Base-by-base conservation (phyloP, 1,140 invertebrate genomes). In the Ylistrum balloti region DNA sequence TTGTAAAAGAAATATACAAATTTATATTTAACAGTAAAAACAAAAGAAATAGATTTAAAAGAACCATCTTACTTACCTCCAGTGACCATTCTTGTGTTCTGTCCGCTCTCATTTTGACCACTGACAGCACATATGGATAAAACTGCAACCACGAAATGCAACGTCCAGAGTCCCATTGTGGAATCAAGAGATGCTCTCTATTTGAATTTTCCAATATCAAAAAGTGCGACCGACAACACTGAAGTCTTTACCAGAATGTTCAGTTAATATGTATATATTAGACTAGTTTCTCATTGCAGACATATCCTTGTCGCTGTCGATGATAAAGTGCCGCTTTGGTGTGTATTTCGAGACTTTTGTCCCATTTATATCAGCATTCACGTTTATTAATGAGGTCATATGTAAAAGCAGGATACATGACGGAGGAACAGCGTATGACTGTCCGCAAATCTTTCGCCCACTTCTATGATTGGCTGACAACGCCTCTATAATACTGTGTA, bases 391-490 rank as follows among this genome's bases (percentile, higher is more conserved):
- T 74, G 56, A 74, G 56, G 22, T 74, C 56, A 74, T n/a, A 74
- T 74, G 56, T 74, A 74, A 28, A 74, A 17, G 28, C 56, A 74
- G 56, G 56, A 74, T 74, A 74, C 56, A 74, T 74, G 56, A 74
- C 56, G 56, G 28, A 74, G 56, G 15, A 74, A 74, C 56, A 74
- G 56, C 56, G 56, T 74, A 74, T 74, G 56, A 74, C 22, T 74
- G 56, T 74, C 56, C 56, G 22, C n/a, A 74, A 74, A 74, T 74
- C 56, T 74, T 17, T 74, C 56, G 56, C 56, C 56, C 56, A 74
- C 41, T 45, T 45, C 41, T 45, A 74, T 28, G 56, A 74, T 74
- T 74, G 56, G 56, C 56, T 74, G 56, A 74, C 56, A 74, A 74
- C 56, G n/a, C 56, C 56, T 74, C 56, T 74, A n/a, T 74, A n/a